Percentiles rank a stretch among this genome's conserved stretches.
phyloP scores from a whole-genome alignment of 2,113 vertebrate species.

The Fulica atra region DNA sequence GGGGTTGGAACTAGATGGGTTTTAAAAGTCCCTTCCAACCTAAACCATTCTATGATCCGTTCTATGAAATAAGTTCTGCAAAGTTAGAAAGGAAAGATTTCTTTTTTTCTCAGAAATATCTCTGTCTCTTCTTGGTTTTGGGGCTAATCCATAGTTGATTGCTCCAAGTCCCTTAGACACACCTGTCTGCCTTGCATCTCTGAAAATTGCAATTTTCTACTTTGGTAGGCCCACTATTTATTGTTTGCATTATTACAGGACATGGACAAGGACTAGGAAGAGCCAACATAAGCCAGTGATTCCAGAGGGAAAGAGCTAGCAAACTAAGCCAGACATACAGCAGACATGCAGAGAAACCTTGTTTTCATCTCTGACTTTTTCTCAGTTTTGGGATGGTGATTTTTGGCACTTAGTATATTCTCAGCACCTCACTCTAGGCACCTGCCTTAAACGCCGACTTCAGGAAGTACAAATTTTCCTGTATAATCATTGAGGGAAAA shows the following conservation, averaged over 20 bases:
- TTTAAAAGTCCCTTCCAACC: no score
- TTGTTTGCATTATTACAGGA: background rate
- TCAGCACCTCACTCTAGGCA: background rate
- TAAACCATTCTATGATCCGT: no score
- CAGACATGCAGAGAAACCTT: background rate
- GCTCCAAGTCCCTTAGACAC: background rate
- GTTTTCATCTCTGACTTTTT: background rate
- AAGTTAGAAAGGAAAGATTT: background rate
- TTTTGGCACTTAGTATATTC: background rate
- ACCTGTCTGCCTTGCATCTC: background rate
- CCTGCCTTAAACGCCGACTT: background rate
- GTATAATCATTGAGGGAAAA: background rate
- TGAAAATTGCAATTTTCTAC: background rate
- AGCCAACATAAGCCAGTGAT: background rate
- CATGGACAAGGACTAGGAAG: background rate
- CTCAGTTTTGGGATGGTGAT: background rate
- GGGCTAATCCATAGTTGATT: background rate
- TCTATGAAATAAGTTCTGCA: background rate
- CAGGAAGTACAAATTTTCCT: background rate
- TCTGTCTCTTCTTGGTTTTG: background rate
- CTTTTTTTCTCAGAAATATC: background rate
- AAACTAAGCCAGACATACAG: background rate
- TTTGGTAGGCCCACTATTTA: background rate
- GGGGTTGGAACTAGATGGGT: no score
- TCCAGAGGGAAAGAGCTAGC: background rate